Conservation (phyloP, 1,140 invertebrate genomes). For the Calycopis cecrops region DNA sequence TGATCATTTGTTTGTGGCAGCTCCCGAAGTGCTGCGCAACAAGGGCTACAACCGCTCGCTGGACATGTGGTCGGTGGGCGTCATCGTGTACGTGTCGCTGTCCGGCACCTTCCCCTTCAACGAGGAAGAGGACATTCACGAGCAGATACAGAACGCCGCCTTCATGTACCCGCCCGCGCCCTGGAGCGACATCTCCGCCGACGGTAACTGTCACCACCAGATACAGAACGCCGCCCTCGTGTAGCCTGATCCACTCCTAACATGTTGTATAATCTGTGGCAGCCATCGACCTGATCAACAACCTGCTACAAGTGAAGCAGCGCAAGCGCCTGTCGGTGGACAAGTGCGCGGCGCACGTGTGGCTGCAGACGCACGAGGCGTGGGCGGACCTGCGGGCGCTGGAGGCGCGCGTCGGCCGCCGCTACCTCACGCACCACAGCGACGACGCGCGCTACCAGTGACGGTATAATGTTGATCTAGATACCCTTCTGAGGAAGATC, state of each 20-base stretch:
- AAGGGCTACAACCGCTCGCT: constrained; percentile 99
- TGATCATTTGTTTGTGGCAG: constrained; percentile 76
- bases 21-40: constrained; percentile 98
- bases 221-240: constrained; percentile 17
- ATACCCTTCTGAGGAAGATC: too few relatives aligned
- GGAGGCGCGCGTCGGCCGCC: constrained; percentile 87
- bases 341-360: constrained; percentile 95
- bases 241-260: neutral
- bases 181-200: constrained; percentile 98
- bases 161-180: constrained; percentile 99
- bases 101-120: constrained; percentile 99
- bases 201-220: constrained; percentile 78
- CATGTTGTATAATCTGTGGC: constrained; percentile 16
- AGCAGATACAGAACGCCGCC: constrained; percentile 99
- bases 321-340: constrained; percentile 97
- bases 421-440: constrained; percentile 97
- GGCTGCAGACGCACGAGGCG: constrained; percentile 97
- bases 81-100: constrained; percentile 97
- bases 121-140: constrained; percentile 99
- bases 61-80: constrained; percentile 99
- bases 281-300: constrained; percentile 99
- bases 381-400: constrained; percentile 95
- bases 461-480: too few relatives aligned
- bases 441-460: constrained; percentile 92
- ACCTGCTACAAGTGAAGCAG: constrained; percentile 98